Evolutionary conservation across 1,140 invertebrate genomes (phyloP).

Genomic region (Dufourea novaeangliae): DNA sequence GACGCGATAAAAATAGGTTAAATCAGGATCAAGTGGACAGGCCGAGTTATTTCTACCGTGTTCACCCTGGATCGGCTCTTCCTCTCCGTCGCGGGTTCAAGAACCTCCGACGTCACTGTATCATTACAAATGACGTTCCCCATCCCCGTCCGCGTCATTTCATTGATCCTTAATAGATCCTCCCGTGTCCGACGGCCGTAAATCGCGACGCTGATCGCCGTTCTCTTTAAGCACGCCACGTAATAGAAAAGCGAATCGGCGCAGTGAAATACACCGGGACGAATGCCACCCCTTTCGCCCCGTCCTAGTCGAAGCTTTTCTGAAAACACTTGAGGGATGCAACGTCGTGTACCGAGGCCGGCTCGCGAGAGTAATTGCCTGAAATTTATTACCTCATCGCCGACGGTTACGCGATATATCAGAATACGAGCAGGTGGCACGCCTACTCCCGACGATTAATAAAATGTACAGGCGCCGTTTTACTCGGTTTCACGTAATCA

Average conservation of each 20-base stretch:
- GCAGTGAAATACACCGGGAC: background rate
- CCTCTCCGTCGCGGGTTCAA: constrained; percentile 21
- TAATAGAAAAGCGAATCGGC: constrained; percentile 42
- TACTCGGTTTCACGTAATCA: background rate
- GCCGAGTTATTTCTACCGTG: too few species aligned
- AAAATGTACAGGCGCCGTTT: constrained; percentile 23
- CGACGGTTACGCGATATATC: constrained; percentile 5
- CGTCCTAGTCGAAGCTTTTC: background rate
- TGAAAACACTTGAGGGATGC: background rate
- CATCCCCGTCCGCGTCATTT: background rate
- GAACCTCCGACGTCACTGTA: background rate
- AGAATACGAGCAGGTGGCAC: constrained; percentile 21
- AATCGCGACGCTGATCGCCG: constrained; percentile 19
- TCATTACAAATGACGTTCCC: background rate
- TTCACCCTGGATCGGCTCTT: too few species aligned
- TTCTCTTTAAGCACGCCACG: background rate
- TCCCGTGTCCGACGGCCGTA: constrained; percentile 8
- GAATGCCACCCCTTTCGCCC: too few species aligned
- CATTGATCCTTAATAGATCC: constrained; percentile 42
- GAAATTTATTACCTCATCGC: constrained; percentile 46
- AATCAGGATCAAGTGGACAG: too few species aligned
- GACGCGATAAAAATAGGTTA: too few species aligned
- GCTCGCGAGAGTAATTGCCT: constrained; percentile 32
- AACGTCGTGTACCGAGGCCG: too few species aligned
- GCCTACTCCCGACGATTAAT: constrained; percentile 18